Base-by-base conservation (phyloP, 2,888 invertebrate genomes). In the Pammene aurita region DNA sequence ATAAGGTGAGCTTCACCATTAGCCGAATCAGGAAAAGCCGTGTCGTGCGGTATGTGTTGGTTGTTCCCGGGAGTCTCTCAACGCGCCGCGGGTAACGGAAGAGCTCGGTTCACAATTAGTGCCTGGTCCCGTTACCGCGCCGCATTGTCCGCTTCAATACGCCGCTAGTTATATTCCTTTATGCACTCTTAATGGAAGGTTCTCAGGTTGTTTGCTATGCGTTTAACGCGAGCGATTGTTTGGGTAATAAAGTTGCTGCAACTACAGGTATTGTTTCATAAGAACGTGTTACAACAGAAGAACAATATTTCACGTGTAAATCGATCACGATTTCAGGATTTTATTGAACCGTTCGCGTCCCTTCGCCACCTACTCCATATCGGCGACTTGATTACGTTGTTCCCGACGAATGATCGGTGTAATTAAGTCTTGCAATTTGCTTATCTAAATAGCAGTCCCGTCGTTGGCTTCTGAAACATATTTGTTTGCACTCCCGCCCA, bases 51-150 rank as follows among this genome's bases (percentile, higher is more conserved):
- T 71, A 66, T 72, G 70, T 72, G 65, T 70, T 74, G 72, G 75
- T 72, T 74, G 75, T 77, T 80, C 77, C 78, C 78, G 76, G 76
- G 83, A 80, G 79, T 80, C 74, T 76, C 73, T 71, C 72, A 75
- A 71, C 71, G 69, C 72, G 76, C 76, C 75, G 73, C 76, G 77
- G 81, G 80, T 88, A 89, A 88, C 88, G 88, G 89, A 87, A 89
- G 85, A 87, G 80, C 82, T 81, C 81, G 79, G 84, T 86, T 88
- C 88, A 87, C 86, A 90, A 91, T 92, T 87, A 90, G 90, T 87
- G 79, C 80, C 84, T 78, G 77, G 86, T 90, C 85, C 90, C 90
- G 91, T 92, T 92, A 91, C 85, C 77, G 77, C n/a, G 78, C 82
- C 82, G 80, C 87, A 88, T 89, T 90, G 90, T 91, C 85, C 83